Percentiles rank a stretch among this genome's conserved stretches.
These are phyloP conservation scores for Zaprionus obscuricornis DNA, from an alignment of 2,888 invertebrate genomes.

Conservation along the genomic window DNA sequence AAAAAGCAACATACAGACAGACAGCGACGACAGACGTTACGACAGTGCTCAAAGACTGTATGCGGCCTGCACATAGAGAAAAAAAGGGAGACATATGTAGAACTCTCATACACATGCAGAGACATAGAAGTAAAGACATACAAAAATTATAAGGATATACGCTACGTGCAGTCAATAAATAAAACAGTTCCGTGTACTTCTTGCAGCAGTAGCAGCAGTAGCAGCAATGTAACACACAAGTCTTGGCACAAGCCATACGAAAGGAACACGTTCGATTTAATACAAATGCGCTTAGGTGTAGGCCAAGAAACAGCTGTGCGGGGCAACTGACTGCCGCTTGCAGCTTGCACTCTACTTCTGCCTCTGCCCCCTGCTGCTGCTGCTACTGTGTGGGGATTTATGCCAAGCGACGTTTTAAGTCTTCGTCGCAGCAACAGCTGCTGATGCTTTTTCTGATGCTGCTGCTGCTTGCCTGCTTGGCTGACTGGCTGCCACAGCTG, in stretches of 20 bases:
- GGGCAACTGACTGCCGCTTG: neutral
- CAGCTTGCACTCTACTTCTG: too few relatives aligned
- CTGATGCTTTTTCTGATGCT: conserved; percentile 40
- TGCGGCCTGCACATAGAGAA: conserved; percentile 26
- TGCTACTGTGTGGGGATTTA: conserved; percentile 48
- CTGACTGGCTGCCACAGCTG: too few relatives aligned
- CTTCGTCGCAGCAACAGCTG: conserved; percentile 69
- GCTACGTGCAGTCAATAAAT: conserved; percentile 77
- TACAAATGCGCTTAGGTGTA: conserved; percentile 66
- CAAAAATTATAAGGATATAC: conserved; percentile 78
- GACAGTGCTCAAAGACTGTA: conserved; percentile 44
- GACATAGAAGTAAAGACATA: conserved; percentile 43
- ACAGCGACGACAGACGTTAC: conserved; percentile 50
- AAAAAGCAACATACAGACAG: conserved; percentile 60
- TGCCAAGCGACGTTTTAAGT: conserved; percentile 66
- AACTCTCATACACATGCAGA: conserved; percentile 28
- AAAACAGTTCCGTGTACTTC: conserved; percentile 70
- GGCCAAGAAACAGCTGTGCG: too few relatives aligned
- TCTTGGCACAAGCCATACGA: conserved; percentile 43
- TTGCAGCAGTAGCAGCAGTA: conserved; percentile 26
- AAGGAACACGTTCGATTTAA: conserved; percentile 72
- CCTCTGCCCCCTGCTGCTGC: neutral
- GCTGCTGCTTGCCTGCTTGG: too few relatives aligned
- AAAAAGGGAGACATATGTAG: conserved; percentile 58
- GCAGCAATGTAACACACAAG: conserved; percentile 24